Conservation (phyloP, 2,113 vertebrate genomes). For the Odocoileus virginianus region DNA sequence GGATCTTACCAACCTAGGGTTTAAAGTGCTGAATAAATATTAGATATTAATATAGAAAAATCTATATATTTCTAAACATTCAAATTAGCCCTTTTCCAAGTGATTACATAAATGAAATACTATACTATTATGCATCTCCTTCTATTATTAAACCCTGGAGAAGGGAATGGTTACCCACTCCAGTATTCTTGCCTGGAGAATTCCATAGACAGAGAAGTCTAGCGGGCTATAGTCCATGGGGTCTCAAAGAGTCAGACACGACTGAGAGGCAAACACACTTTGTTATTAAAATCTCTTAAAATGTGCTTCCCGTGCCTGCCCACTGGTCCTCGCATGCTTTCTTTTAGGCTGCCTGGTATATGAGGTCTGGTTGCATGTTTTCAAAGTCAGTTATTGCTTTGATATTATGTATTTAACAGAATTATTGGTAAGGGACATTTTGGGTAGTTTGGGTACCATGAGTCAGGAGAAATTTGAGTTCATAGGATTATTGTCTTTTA, state of each 20-base stretch:
- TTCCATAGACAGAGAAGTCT: neutral
- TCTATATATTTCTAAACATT: neutral
- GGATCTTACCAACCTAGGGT: neutral
- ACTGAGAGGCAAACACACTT: neutral
- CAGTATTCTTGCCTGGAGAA: neutral
- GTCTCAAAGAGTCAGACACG: neutral
- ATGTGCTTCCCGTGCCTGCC: neutral
- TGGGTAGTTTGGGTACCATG: slow-evolving; percentile 9
- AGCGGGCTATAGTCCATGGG: neutral
- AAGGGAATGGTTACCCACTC: neutral
- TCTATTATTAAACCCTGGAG: neutral
- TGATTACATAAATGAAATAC: neutral
- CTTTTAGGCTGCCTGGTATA: neutral
- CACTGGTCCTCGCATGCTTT: neutral
- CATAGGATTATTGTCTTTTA: slow-evolving; percentile 40
- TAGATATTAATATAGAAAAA: neutral
- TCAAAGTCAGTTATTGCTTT: slow-evolving; percentile 21
- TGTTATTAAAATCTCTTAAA: neutral
- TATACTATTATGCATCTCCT: neutral
- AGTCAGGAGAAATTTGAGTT: slow-evolving; percentile 64
- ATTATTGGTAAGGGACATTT: slow-evolving; percentile 28
- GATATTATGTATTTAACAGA: slow-evolving; percentile 10
- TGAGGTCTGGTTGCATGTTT: neutral
- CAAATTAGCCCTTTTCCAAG: neutral
- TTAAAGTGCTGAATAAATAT: neutral